Evolutionary conservation across 2,888 invertebrate species (phyloP).

Genomic region (Myathropa florea): DNA sequence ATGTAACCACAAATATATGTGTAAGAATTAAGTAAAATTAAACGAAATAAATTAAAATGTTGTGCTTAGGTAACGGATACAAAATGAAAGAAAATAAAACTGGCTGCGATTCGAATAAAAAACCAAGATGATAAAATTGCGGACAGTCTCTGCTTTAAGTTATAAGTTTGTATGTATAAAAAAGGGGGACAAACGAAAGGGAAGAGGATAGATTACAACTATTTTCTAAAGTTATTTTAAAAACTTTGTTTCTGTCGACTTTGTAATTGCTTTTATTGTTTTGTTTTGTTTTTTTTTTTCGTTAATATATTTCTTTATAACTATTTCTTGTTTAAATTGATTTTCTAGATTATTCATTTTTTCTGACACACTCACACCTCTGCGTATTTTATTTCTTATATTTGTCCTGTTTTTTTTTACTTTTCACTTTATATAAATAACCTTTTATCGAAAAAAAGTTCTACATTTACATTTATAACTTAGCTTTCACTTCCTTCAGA

Average conservation of each 20-base stretch:
- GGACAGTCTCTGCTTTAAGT: conserved; percentile 40
- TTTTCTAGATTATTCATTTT: conserved; percentile 55
- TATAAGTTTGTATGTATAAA: conserved; percentile 16
- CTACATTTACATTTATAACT: conserved; percentile 66
- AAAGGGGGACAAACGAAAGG: background rate
- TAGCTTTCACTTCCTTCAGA: conserved; percentile 65
- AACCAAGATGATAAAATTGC: conserved; percentile 3
- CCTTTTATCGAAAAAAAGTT: conserved; percentile 43
- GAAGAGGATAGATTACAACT: conserved; percentile 37
- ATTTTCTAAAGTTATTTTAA: conserved; percentile 38
- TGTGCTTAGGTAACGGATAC: conserved; percentile 43
- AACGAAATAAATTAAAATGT: conserved; percentile 53
- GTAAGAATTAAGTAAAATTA: conserved; percentile 12
- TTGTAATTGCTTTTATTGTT: conserved; percentile 47
- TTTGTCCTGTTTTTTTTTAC: conserved; percentile 36
- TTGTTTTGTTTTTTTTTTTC: conserved; percentile 18
- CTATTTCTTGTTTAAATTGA: conserved; percentile 49
- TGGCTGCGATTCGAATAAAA: background rate
- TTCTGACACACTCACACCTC: conserved; percentile 58
- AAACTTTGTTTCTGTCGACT: conserved; percentile 38
- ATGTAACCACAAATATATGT: conserved; percentile 26
- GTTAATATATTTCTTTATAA: conserved; percentile 56
- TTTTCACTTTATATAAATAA: conserved; percentile 39
- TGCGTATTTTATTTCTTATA: conserved; percentile 24
- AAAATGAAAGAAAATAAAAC: conserved; percentile 24